phyloP scores from a whole-genome alignment of 2,888 invertebrate genomes.

The Chouioia cunea region DNA sequence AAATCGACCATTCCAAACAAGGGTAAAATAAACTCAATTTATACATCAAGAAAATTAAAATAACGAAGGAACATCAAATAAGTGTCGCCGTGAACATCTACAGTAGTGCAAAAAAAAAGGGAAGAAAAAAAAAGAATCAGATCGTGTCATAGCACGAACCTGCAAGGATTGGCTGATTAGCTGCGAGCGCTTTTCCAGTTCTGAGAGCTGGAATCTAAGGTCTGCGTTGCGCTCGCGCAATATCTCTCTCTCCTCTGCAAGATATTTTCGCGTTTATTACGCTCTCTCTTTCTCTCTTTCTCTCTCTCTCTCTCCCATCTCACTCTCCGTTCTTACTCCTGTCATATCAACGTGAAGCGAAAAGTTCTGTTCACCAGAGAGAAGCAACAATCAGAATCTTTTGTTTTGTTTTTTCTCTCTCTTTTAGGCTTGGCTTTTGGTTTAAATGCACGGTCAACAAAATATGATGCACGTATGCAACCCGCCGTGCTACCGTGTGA shows the following conservation, averaged over 20 bases:
- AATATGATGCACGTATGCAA: no score
- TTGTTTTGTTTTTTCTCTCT: no score
- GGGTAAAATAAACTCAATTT: not conserved
- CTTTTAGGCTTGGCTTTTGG: no score
- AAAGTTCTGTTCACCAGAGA: conserved; percentile 44
- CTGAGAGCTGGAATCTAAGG: conserved; percentile 68
- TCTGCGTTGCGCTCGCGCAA: conserved; percentile 68
- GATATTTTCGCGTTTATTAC: conserved; percentile 67
- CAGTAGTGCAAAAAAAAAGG: not conserved
- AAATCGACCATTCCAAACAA: conserved; percentile 60
- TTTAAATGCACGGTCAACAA: no score
- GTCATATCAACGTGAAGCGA: conserved; percentile 47
- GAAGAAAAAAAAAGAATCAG: conserved; percentile 49
- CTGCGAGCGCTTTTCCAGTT: conserved; percentile 69
- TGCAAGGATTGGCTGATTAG: conserved; percentile 68
- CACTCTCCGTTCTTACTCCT: conserved; percentile 40
- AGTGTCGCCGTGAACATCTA: no score
- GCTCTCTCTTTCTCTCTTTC: conserved; percentile 46
- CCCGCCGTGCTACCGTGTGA: no score
- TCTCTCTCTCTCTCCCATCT: conserved; percentile 40
- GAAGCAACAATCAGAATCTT: conserved; percentile 30
- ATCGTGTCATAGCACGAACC: conserved; percentile 59
- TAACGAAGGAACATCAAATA: conserved; percentile 9
- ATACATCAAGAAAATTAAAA: conserved; percentile 7
- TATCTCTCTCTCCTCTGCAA: conserved; percentile 68